These are phyloP conservation scores for Ochropleura plecta DNA, from an alignment of 2,888 invertebrate species.

Conservation along the genomic window DNA sequence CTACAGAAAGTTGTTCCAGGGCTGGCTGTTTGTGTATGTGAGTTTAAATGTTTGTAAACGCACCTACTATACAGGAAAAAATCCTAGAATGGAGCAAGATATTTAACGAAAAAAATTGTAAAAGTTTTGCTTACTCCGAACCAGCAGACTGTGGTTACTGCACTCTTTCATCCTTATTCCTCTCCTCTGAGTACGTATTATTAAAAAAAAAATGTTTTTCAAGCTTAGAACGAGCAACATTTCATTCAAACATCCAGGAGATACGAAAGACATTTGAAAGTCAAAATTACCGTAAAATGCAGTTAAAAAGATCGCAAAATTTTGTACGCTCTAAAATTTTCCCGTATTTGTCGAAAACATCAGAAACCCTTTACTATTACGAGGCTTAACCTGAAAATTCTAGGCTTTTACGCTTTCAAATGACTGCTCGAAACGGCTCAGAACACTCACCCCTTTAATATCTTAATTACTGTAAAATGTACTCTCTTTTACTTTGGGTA, in stretches of 20 bases:
- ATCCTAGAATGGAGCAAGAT: too few species aligned
- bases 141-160: neutral
- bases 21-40: too few species aligned
- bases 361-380: conserved; percentile 70
- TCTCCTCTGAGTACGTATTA: neutral
- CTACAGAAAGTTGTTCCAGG: too few species aligned
- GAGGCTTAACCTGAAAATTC: conserved; percentile 72
- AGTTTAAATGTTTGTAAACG: too few species aligned
- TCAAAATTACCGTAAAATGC: conserved; percentile 53
- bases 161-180: neutral
- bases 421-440: conserved; percentile 74
- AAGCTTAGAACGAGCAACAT: conserved; percentile 34
- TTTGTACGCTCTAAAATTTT: conserved; percentile 61
- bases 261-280: conserved; percentile 44
- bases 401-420: conserved; percentile 74
- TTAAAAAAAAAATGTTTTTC: conserved; percentile 22
- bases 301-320: conserved; percentile 61
- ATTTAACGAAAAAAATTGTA: too few species aligned
- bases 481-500: conserved; percentile 68
- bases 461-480: conserved; percentile 79
- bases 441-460: conserved; percentile 78
- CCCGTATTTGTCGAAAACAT: conserved; percentile 66
- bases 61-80: too few species aligned
- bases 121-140: neutral
- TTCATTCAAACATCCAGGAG: conserved; percentile 22